Evolutionary conservation across 2,797 vertebrate species (phyloP), one percentile per base, ranked within the genome.

Genomic region (Mormyrus proboscirostris): DNA sequence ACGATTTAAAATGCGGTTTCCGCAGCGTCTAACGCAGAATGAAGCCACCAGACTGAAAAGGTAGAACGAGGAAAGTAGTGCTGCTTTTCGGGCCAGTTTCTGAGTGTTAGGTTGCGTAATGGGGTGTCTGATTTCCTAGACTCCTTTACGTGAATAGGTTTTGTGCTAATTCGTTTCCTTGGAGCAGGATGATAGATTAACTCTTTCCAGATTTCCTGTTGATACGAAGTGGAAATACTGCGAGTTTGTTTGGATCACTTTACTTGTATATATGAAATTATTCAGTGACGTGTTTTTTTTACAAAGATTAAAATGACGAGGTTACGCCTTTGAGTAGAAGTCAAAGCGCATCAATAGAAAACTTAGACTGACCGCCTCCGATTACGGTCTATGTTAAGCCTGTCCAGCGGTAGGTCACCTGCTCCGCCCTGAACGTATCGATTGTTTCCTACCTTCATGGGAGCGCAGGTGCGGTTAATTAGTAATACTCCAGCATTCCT

Each of bases 181-280:
- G 6, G 16, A 82, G 6, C 22, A 19, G 76, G 41, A 38, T 4
- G 19, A 82, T 8, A 44, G 73, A 79, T 79, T n/a, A 47, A 47
- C 19, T 88, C 62, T 10, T 94, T 92, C 88, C 89, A 92, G 90
- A 89, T 90, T 91, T 87, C 82, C 62, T 76, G 73, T 59, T 89
- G 88, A 92, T 92, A 91, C 91, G 91, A 59, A 41, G 53, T 33
- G 51, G 93, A 92, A 92, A 94, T 88, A 88, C 93, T 91, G 91
- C 91, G 92, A 90, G 91, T 83, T 89, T 49, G 5, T 62, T 41
- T 47, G n/a, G 22, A 47, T 10, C 50, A 3, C 14, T 88, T 47
- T 47, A n/a, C n/a, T 10, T 19, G 50, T 83, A 82, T 16, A 44
- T 22, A 19, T 47, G 41, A 47, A 41, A 82, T n/a, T 82, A 19